Base-by-base conservation (phyloP, 2,113 vertebrate genomes). In the Stegastes partitus region DNA sequence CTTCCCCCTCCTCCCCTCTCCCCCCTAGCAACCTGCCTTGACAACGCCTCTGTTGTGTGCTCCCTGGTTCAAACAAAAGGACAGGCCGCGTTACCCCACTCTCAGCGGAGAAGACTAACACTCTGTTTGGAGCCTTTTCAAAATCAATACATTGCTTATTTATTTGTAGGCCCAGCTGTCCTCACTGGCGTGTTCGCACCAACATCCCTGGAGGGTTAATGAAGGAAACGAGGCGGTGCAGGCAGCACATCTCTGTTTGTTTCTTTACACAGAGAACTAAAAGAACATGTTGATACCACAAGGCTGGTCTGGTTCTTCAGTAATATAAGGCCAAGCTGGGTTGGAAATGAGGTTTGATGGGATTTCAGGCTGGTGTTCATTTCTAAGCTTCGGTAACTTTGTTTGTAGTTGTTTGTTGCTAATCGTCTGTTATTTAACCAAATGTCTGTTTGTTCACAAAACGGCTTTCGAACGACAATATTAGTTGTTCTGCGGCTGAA, bases 1-100 rank as follows among this genome's bases (percentile, higher is more conserved):
- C 77, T 55, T 55, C 45, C 78, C 77, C 70, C 76, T 58, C 21
- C 34, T 58, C 56, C 26, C 37, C 44, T 64, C 44, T 49, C n/a
- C 82, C 89, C 80, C 92, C 54, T 91, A 88, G 87, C 91, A 93
- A 92, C 89, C 86, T 87, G 81, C 92, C 87, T 75, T 94, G 88
- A 92, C 94, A 42, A 95, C 92, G 45, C 67, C 72, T 81, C 82
- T 93, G 92, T 94, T 94, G 89, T 90, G 87, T 66, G 62, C 71
- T 87, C 67, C 79, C 74, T 73, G 70, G 62, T 73, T 92, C 85
- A 93, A 93, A 94, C 90, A 94, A 92, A 93, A 85, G 82, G 76
- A 74, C 23, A 2, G 47, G 59, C 66, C 79, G 26, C 54, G 76
- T 69, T 59, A 31, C 80, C 82, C 68, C 53, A 7, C 63, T 67